These are phyloP conservation scores for Marasmarcha lunaedactyla DNA, from an alignment of 2,888 invertebrate species.

Conservation along the genomic window DNA sequence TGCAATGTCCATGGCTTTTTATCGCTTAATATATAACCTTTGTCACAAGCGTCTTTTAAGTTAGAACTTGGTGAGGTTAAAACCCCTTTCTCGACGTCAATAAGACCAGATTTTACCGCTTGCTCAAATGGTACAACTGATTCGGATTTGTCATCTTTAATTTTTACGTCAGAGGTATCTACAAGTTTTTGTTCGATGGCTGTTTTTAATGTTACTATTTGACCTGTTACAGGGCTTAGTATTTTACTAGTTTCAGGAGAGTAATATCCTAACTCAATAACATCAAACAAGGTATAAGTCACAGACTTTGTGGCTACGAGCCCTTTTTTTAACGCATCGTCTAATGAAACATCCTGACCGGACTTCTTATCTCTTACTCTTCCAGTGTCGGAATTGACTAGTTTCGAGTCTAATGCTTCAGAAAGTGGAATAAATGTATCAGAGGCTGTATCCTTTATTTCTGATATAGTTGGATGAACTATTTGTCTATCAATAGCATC, in stretches of 20 bases:
- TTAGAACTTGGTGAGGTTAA: slow-evolving; percentile 78
- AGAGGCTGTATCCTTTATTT: slow-evolving; percentile 81
- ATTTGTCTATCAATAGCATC: slow-evolving; percentile 84
- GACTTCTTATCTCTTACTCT: slow-evolving; percentile 79
- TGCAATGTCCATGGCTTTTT: slow-evolving; percentile 85
- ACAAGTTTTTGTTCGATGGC: slow-evolving; percentile 80
- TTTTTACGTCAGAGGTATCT: slow-evolving; percentile 77
- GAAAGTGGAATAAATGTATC: slow-evolving; percentile 79
- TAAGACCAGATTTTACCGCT: slow-evolving; percentile 76
- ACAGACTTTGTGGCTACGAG: slow-evolving; percentile 79
- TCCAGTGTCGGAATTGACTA: slow-evolving; percentile 78
- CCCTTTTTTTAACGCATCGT: slow-evolving; percentile 77
- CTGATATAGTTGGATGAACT: slow-evolving; percentile 83
- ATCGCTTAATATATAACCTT: slow-evolving; percentile 84
- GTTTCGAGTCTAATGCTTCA: slow-evolving; percentile 77
- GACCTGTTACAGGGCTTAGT: slow-evolving; percentile 81
- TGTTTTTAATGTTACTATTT: slow-evolving; percentile 79
- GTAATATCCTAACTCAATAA: slow-evolving; percentile 83
- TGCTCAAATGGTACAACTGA: slow-evolving; percentile 75
- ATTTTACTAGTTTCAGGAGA: slow-evolving; percentile 79
- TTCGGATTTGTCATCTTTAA: slow-evolving; percentile 80
- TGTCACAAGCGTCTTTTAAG: slow-evolving; percentile 83
- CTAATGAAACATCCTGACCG: slow-evolving; percentile 76
- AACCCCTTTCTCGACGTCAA: slow-evolving; percentile 78
- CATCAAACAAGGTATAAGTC: slow-evolving; percentile 78